phyloP scores from a whole-genome alignment of 2,888 invertebrate genomes.

The Dynastes grantii region DNA sequence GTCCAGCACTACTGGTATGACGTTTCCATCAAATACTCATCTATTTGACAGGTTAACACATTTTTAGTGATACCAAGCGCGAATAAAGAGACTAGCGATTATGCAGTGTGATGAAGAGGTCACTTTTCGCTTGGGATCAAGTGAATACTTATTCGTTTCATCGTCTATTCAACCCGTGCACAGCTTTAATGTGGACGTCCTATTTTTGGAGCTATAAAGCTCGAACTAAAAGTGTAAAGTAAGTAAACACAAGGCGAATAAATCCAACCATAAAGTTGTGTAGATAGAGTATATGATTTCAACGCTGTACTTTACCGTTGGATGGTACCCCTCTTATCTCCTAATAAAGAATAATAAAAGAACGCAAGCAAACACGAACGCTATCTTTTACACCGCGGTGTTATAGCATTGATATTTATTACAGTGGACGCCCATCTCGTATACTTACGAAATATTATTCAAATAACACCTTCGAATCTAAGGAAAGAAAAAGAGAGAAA shows the following conservation, averaged over 20 bases:
- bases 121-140: too few species aligned
- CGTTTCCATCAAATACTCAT: too few species aligned
- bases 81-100: too few species aligned
- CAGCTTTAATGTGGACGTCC: too few species aligned
- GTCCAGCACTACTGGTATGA: too few species aligned
- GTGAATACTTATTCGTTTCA: too few species aligned
- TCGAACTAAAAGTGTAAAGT: background rate
- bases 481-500: conserved; percentile 7
- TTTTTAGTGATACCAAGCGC: too few species aligned
- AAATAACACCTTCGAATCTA: conserved; percentile 22
- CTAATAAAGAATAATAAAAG: conserved; percentile 39
- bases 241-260: conserved; percentile 28
- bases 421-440: conserved; percentile 41
- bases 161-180: too few species aligned
- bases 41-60: too few species aligned
- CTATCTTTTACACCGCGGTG: conserved; percentile 21
- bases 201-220: background rate
- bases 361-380: conserved; percentile 34
- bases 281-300: conserved; percentile 7
- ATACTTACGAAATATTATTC: conserved; percentile 39
- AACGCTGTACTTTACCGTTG: background rate
- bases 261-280: conserved; percentile 15
- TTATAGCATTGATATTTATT: conserved; percentile 41
- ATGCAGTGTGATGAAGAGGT: too few species aligned
- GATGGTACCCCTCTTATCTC: background rate